Evolutionary conservation across 2,113 vertebrate species (phyloP).

Genomic region (Leiothrix lutea): DNA sequence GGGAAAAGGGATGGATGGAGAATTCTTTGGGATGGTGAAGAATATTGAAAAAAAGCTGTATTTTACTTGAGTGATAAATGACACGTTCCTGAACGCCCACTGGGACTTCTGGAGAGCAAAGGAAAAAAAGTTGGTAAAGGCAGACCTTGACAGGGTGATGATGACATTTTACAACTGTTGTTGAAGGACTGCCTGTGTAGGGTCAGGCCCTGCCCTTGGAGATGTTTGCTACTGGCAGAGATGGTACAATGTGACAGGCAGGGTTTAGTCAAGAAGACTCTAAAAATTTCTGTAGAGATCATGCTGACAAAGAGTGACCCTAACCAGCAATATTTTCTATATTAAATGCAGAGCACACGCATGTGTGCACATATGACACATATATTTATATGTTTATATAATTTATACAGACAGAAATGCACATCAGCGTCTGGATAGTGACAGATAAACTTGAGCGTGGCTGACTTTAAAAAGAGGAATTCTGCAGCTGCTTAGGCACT

Average conservation of each 20-base stretch:
- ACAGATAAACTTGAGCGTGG: background rate
- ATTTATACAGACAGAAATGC: background rate
- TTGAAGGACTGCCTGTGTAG: background rate
- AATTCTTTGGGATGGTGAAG: background rate
- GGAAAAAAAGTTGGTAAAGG: background rate
- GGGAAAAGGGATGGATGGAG: background rate
- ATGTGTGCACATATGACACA: background rate
- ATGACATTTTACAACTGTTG: background rate
- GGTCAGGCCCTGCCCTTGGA: slow-evolving; percentile 3
- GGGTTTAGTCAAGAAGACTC: background rate
- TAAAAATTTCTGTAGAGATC: background rate
- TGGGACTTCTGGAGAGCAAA: background rate
- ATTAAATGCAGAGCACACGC: background rate
- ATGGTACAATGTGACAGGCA: background rate
- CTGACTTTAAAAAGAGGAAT: background rate
- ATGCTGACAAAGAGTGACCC: background rate
- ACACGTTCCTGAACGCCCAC: background rate
- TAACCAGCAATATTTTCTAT: background rate
- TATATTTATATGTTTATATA: background rate
- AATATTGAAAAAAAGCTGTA: background rate
- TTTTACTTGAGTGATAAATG: background rate
- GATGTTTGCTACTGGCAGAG: background rate
- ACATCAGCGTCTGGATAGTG: background rate
- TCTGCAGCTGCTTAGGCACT: background rate
- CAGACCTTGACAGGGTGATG: background rate